These are phyloP conservation scores for Microctonus brassicae DNA, from an alignment of 2,888 invertebrate genomes.

Conservation along the genomic window DNA sequence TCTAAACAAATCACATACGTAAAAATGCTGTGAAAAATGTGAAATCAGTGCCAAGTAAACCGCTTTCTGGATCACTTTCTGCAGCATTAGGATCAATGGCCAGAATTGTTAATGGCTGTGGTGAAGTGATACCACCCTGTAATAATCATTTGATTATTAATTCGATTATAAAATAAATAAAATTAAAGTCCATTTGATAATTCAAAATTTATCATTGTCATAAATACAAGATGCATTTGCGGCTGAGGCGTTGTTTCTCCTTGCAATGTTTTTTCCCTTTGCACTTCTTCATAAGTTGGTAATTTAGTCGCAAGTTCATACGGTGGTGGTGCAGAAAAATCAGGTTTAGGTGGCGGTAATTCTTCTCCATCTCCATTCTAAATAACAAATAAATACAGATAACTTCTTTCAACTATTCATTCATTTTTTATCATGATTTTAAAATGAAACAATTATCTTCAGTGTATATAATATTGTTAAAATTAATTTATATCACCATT, in stretches of 20 bases:
- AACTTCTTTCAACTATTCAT: not conserved
- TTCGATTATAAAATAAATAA: not conserved
- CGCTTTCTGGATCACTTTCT: slow-evolving; percentile 82
- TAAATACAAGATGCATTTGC: slow-evolving; percentile 62
- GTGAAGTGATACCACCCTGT: slow-evolving; percentile 67
- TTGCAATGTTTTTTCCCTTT: slow-evolving; percentile 86
- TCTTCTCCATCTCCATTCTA: slow-evolving; percentile 69
- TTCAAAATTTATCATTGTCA: not conserved
- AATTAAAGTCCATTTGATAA: not conserved
- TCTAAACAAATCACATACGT: slow-evolving; percentile 75
- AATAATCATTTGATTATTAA: slow-evolving; percentile 37
- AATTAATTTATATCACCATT: slow-evolving; percentile 33
- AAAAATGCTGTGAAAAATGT: slow-evolving; percentile 95
- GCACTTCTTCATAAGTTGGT: slow-evolving; percentile 93
- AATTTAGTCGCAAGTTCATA: slow-evolving; percentile 89
- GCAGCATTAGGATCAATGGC: slow-evolving; percentile 83
- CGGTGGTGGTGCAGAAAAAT: slow-evolving; percentile 89
- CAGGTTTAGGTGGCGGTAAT: slow-evolving; percentile 85
- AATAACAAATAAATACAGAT: not conserved
- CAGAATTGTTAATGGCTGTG: slow-evolving; percentile 78
- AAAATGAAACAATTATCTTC: too few species aligned
- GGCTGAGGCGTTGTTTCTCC: slow-evolving; percentile 74
- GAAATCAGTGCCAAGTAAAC: slow-evolving; percentile 90
- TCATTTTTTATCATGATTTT: too few species aligned
- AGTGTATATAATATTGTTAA: not conserved